Conservation (phyloP, 1,140 invertebrate genomes). For the Agrypnia vestita region DNA sequence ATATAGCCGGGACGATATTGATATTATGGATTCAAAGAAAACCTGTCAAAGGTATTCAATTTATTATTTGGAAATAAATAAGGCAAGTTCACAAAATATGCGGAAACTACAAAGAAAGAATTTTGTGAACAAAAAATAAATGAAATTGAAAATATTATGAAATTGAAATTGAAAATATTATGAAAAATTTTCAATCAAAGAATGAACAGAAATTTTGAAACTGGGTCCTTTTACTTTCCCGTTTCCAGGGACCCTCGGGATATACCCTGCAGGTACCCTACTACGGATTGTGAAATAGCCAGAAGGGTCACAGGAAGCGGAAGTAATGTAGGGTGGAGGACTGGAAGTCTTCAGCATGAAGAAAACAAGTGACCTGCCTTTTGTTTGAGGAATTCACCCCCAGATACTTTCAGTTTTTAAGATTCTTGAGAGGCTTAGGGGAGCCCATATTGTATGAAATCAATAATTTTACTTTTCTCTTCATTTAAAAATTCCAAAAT, state of each 20-base stretch:
- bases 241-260: background rate
- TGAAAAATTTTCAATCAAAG: too few relatives aligned
- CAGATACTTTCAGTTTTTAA: background rate
- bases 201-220: too few relatives aligned
- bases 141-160: too few relatives aligned
- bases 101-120: too few relatives aligned
- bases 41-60: too few relatives aligned
- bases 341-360: constrained; percentile 28
- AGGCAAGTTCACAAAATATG: too few relatives aligned
- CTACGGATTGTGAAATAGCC: constrained; percentile 27
- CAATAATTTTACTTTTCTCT: background rate
- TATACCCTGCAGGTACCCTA: constrained; percentile 12
- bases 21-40: too few relatives aligned
- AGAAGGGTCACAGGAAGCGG: constrained; percentile 35
- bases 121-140: too few relatives aligned
- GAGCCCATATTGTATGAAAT: background rate
- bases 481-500: background rate
- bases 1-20: too few relatives aligned
- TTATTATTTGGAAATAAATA: too few relatives aligned
- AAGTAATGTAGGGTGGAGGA: constrained; percentile 27
- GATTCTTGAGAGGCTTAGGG: background rate
- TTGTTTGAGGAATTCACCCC: constrained; percentile 13
- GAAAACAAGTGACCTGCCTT: constrained; percentile 29
- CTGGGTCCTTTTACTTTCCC: background rate
- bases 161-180: too few relatives aligned